Conservation (phyloP, 2,888 invertebrate species). For the Drosophila prostipennis region DNA sequence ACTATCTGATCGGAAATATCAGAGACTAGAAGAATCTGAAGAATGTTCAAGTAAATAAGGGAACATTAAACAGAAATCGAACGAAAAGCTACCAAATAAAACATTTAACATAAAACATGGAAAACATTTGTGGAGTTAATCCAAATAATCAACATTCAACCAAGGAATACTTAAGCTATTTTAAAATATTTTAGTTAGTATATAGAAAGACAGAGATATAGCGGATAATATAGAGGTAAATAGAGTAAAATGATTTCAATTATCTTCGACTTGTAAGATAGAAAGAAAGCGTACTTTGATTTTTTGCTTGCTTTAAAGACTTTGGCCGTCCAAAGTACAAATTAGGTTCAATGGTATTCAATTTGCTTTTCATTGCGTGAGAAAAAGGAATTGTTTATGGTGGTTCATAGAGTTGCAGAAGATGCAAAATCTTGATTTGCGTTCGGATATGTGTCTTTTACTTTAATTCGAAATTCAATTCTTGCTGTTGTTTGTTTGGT, state of each 20-base stretch:
- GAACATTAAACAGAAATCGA: constrained; percentile 53
- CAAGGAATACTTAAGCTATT: constrained; percentile 41
- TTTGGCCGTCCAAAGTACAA: constrained; percentile 49
- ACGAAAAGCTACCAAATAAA: constrained; percentile 37
- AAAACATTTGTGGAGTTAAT: constrained; percentile 31
- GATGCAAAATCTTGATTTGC: constrained; percentile 24
- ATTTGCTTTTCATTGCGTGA: constrained; percentile 40
- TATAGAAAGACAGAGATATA: constrained; percentile 43
- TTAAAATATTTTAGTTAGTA: constrained; percentile 36
- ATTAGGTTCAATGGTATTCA: constrained; percentile 27
- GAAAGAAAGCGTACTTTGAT: constrained; percentile 60
- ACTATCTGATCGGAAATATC: constrained; percentile 16
- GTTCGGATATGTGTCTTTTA: constrained; percentile 33
- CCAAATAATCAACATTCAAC: constrained; percentile 46
- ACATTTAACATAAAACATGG: constrained; percentile 50
- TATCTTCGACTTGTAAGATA: constrained; percentile 41
- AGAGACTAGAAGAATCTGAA: constrained; percentile 31
- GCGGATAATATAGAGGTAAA: constrained; percentile 36
- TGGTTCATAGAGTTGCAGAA: constrained; percentile 45
- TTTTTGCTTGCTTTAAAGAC: constrained; percentile 50
- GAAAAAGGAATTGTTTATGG: constrained; percentile 28
- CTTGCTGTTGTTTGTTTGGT: constrained; percentile 28
- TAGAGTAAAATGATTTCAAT: constrained; percentile 59
- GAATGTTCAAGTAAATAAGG: constrained; percentile 13
- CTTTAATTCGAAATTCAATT: constrained; percentile 29